Evolutionary conservation across 1,140 invertebrate genomes (phyloP), one percentile per base, ranked within the genome.

Genomic region (Drosophila nigromelanica): DNA sequence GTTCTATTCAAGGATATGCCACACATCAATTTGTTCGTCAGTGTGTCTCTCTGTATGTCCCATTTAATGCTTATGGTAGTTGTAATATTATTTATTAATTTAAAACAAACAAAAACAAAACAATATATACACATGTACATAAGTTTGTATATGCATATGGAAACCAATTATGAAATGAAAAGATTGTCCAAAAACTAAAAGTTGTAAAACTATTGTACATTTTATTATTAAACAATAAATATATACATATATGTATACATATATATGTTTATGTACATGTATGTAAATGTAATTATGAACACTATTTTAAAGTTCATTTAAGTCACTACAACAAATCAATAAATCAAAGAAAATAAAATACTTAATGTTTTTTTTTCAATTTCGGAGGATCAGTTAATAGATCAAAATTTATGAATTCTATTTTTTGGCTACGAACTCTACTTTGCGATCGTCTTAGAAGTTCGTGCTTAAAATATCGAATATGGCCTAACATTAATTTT

Each of bases 171-270:
- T 55, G 66, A 89, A 86, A 89, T 83, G 83, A 89, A 89, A 89
- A 83, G 79, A 89, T 83, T 89, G 83, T 89, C 83, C 83, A 89
- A 89, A 89, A 89, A 89, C 83, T 83, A 72, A 74, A 89, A 89
- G 83, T 89, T 89, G 85, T 89, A 89, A 89, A 83, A 89, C 67
- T 83, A 59, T 82, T 89, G 83, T 89, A 89, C 42, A 87, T 72
- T 76, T 64, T 71, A 75, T 62, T 55, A 67, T 45, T 71, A 76
- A 67, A 35, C 21, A 47, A 48, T 66, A 58, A 39, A n/a, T 60
- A 59, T 60, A 59, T 58, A 58, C 71, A 63, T 69, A 74, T 56
- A 47, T 72, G 24, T 54, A 43, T 43, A 52, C 51, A 43, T n/a
- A 59, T 76, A 33, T 75, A 80, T 76, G 68, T 55, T 50, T 66